These are phyloP conservation scores for Mus minutoides DNA, from an alignment of 2,797 vertebrate genomes.

Conservation along the genomic window DNA sequence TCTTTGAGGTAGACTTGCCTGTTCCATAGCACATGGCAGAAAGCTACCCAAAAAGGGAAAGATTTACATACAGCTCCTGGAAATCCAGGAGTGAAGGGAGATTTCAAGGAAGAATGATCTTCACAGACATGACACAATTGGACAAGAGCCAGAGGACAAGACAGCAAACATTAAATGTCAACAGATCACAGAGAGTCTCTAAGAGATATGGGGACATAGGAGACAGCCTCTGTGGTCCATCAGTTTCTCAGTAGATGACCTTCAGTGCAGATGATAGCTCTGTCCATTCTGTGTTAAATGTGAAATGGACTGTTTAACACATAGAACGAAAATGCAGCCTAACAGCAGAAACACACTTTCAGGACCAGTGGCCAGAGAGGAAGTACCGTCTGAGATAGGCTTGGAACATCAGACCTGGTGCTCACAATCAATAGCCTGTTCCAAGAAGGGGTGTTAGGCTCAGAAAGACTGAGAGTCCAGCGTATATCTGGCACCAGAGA, in stretches of 20 bases:
- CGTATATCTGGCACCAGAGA: not conserved
- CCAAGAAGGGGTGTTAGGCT: not conserved
- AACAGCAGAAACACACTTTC: not conserved
- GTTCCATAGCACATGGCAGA: not conserved
- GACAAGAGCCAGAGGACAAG: constrained; percentile 9
- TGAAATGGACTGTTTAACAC: not conserved
- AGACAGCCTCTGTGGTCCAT: not conserved
- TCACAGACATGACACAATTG: not conserved
- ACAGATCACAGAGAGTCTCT: not conserved
- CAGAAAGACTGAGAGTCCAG: not conserved
- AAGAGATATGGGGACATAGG: not conserved
- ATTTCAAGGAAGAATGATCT: constrained; percentile 22
- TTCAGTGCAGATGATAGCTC: not conserved
- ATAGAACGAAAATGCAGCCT: not conserved
- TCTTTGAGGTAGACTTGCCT: not conserved
- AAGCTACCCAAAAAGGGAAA: not conserved
- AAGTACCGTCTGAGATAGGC: not conserved
- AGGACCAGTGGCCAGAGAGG: not conserved
- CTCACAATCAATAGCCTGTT: not conserved
- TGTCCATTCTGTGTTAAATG: not conserved
- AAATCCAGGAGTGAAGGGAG: not conserved
- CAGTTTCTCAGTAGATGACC: not conserved
- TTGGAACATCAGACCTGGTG: not conserved
- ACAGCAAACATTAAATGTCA: not conserved
- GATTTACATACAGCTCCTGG: constrained; percentile 2